Evolutionary conservation across 2,113 vertebrate species (phyloP), one percentile per base, ranked within the genome.

Genomic region (Galeopterus variegatus): DNA sequence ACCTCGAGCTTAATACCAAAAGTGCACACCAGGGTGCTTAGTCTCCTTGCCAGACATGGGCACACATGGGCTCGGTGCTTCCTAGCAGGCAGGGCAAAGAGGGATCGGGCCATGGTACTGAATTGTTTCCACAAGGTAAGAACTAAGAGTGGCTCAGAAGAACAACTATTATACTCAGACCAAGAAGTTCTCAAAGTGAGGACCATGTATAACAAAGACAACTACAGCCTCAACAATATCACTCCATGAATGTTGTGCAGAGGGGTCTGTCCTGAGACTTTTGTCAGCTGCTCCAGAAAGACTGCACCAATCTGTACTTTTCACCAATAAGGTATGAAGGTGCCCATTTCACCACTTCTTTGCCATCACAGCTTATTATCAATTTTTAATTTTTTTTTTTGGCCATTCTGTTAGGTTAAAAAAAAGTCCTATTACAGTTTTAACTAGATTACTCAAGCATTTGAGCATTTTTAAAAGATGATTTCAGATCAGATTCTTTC

Each of bases 71-170:
- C 33, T 8, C 15, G 10, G 91, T 4, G 65, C 56, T 88, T 90
- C 80, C 93, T 56, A 62, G 70, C 15, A 83, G 81, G 62, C 41
- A 83, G 67, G 73, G 83, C 31, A 7, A 73, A 88, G 90, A 69
- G 13, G 26, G 52, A 19, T 7, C 21, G 24, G 17, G 23, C 50
- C 52, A 18, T 4, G 45, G 33, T n/a, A 17, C 60, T 76, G 41
- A 76, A 76, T 5, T 33, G 72, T 8, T 3, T 21, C 80, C 89
- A 41, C 50, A 13, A 28, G n/a, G 45, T 21, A 9, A 83, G 80
- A 76, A 50, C 17, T 4, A 48, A 64, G 33, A 36, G 33, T 36
- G 54, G 26, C 64, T 69, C 6, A 13, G 69, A 76, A 50, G 2
- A 58, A 62, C 5, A 76, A 24, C 48, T 62, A 1, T 24, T 19